Evolutionary conservation across 2,888 invertebrate genomes (phyloP).

Genomic region (Eurytoma californica): DNA sequence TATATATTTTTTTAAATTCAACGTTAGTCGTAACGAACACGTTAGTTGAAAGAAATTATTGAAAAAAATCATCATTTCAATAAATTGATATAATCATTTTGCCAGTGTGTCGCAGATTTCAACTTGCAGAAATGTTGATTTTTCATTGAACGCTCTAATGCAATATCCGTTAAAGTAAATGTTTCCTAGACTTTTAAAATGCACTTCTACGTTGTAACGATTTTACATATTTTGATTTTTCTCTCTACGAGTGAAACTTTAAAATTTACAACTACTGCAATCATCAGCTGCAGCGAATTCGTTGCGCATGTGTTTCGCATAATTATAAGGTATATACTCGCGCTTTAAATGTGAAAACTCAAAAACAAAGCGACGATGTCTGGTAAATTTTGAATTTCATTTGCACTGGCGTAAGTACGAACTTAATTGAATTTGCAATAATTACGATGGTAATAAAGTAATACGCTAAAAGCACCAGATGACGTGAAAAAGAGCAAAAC

Average conservation of each 20-base stretch:
- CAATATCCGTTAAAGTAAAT: constrained; percentile 5
- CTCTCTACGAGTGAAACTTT: neutral
- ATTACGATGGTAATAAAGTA: constrained; percentile 25
- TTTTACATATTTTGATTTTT: constrained; percentile 28
- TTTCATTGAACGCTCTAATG: neutral
- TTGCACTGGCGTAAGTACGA: neutral
- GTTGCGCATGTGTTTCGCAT: neutral
- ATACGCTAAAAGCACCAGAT: constrained; percentile 25
- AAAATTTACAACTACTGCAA: neutral
- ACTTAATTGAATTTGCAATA: constrained; percentile 35
- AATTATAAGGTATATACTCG: neutral
- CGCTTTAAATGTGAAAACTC: neutral
- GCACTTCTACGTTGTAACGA: constrained; percentile 4
- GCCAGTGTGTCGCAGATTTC: too few species aligned
- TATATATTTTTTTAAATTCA: too few species aligned
- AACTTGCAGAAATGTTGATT: constrained; percentile 6
- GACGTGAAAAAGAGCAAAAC: constrained; percentile 13
- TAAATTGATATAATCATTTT: too few species aligned
- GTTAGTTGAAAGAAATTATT: too few species aligned
- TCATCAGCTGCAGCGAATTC: neutral
- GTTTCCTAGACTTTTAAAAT: neutral
- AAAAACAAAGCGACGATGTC: neutral
- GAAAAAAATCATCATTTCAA: too few species aligned
- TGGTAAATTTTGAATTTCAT: constrained; percentile 24
- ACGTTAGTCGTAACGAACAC: too few species aligned